Percentiles rank a stretch among this genome's conserved stretches.
phyloP scores from a whole-genome alignment of 2,113 vertebrate genomes.

The Felis chaus region DNA sequence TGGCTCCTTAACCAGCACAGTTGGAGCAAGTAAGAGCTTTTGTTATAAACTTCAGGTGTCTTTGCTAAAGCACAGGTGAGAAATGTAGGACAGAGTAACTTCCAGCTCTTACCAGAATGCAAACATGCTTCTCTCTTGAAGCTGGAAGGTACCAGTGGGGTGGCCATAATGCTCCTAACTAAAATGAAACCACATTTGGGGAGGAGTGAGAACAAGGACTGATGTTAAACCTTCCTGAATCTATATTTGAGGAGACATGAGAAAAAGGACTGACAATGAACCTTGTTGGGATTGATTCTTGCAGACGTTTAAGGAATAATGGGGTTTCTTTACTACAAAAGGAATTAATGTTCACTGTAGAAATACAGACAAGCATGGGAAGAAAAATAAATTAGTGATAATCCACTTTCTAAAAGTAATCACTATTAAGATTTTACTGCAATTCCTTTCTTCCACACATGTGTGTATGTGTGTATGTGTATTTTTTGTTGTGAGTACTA shows the following conservation, averaged over 20 bases:
- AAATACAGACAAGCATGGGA: not conserved
- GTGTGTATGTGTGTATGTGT: not conserved
- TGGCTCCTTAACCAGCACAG: not conserved
- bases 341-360: not conserved
- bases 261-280: not conserved
- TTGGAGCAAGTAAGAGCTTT: not conserved
- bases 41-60: not conserved
- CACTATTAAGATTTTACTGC: not conserved
- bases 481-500: not conserved
- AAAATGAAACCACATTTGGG: not conserved
- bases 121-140: not conserved
- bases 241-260: not conserved
- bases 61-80: not conserved
- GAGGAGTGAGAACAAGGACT: not conserved
- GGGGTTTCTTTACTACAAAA: not conserved
- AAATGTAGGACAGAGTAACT: not conserved
- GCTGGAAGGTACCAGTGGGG: not conserved
- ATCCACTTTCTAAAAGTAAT: conserved; percentile 23
- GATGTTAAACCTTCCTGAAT: not conserved
- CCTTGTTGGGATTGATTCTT: not conserved
- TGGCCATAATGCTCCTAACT: not conserved
- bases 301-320: conserved; percentile 1
- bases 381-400: conserved; percentile 43
- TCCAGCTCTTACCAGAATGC: not conserved
- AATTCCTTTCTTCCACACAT: not conserved